Base-by-base conservation (phyloP, 2,113 vertebrate species). In the Microtus richardsoni region DNA sequence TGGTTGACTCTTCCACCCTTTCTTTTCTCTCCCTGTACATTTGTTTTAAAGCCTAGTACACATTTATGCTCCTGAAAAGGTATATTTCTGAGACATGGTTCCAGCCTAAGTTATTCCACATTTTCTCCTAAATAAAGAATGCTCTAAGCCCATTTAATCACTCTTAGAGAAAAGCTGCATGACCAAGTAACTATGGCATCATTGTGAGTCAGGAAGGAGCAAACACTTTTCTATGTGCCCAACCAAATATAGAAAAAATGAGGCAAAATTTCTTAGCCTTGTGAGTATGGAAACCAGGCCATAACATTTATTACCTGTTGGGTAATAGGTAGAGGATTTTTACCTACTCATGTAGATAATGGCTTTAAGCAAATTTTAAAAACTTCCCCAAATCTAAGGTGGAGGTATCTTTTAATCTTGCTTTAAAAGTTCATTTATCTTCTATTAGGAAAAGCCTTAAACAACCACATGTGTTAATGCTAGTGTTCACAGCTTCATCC, bases 71-170 rank as follows among this genome's bases (percentile, higher is more conserved):
- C 2, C 71, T 74, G 6, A 91, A 94, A 22, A 68, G 16, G 41
- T 73, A 92, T 85, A 70, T 82, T 90, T 28, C 54, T 73, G 54
- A 80, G n/a, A 84, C 10, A 66, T 33, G 64, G 24, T 5, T 44
- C 85, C 82, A 91, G 16, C 85, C 44, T 88, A 74, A 78, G 11
- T 79, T 21, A 66, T 77, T 47, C 1, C 41, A 30, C 93, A 82
- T 92, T 94, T 97, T 79, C 33, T 84, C 44, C 41, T 91, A 77
- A 88, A 68, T 83, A 91, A 95, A 94, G 28, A 96, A 80, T 6
- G 8, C 39, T 22, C 49, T 86, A 5, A 13, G 13, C 28, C 7
- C 21, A 52, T 91, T 95, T 68, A 73, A 9, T 94, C 49, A 70
- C 21, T 91, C 24, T 54, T 49, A 36, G 10, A 86, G 26, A 64